phyloP scores from a whole-genome alignment of 1,140 invertebrate genomes.

The Arctopsyche grandis region DNA sequence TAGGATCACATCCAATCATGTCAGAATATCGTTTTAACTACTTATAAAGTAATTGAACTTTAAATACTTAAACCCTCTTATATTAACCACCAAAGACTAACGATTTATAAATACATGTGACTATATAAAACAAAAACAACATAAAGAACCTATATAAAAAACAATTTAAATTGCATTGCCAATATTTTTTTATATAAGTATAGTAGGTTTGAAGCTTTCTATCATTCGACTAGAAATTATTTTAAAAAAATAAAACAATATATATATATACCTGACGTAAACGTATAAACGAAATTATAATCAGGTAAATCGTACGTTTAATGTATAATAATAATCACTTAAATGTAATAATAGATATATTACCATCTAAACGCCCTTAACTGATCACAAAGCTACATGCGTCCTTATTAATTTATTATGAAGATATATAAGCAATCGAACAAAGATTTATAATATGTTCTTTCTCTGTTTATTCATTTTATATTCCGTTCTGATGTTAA shows the following conservation, averaged over 20 bases:
- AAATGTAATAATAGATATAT: not conserved
- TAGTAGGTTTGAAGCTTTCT: no score
- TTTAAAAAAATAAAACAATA: no score
- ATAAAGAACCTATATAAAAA: no score
- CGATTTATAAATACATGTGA: not conserved
- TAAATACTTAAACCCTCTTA: constrained; percentile 16
- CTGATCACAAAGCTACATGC: not conserved
- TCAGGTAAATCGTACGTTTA: no score
- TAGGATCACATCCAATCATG: not conserved
- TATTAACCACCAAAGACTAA: constrained; percentile 3
- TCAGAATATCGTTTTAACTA: constrained; percentile 8
- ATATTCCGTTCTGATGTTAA: not conserved
- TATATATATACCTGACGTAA: no score
- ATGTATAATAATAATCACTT: not conserved
- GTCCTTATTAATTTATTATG: not conserved
- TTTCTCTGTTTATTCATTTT: not conserved
- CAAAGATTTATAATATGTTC: not conserved
- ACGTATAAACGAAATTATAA: no score
- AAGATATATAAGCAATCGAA: not conserved
- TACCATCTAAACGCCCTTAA: not conserved
- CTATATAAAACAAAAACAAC: no score
- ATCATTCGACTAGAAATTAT: no score
- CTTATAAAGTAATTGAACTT: constrained; percentile 26
- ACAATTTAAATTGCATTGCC: no score
- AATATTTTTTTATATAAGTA: no score